Percentiles rank a stretch among this genome's conserved stretches.
Evolutionary conservation across 1,140 invertebrate genomes (phyloP).

Genomic region (Diploscapter pachys): DNA sequence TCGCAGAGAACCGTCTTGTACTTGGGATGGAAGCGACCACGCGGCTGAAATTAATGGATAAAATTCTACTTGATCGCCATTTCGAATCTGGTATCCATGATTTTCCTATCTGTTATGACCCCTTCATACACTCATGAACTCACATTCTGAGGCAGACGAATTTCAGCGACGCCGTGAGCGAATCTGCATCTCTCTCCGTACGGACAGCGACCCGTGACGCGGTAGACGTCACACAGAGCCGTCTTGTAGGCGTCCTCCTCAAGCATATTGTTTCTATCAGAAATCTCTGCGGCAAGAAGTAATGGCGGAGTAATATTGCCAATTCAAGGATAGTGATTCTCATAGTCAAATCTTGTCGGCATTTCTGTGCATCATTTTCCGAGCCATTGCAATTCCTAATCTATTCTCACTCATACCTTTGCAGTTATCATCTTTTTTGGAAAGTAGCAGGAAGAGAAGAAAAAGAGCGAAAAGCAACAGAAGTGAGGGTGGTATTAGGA

Average conservation of each 20-base stretch:
- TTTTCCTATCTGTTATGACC: constrained; percentile 4
- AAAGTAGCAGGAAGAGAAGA: too few relatives aligned
- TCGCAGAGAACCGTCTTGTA: constrained; percentile 35
- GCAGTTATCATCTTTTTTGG: too few relatives aligned
- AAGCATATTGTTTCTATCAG: neutral
- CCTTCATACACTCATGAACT: neutral
- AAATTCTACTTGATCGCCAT: neutral
- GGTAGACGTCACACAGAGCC: constrained; percentile 90
- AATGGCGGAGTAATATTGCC: too few relatives aligned
- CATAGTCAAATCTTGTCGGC: too few relatives aligned
- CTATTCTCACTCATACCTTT: too few relatives aligned
- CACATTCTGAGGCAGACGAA: constrained; percentile 64
- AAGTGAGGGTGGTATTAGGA: too few relatives aligned
- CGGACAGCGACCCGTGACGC: constrained; percentile 90
- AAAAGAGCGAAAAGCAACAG: too few relatives aligned
- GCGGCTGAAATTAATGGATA: constrained; percentile 25
- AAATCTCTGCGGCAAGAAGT: too few relatives aligned
- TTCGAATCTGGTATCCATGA: constrained; percentile 9
- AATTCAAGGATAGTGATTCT: too few relatives aligned
- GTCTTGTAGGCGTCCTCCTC: constrained; percentile 76
- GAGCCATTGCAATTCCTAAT: too few relatives aligned
- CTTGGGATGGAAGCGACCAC: constrained; percentile 39
- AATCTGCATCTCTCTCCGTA: constrained; percentile 99
- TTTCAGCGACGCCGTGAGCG: constrained; percentile 84
- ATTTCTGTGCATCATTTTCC: too few relatives aligned